phyloP scores from a whole-genome alignment of 2,113 vertebrate species.

The Erpornis zantholeuca region DNA sequence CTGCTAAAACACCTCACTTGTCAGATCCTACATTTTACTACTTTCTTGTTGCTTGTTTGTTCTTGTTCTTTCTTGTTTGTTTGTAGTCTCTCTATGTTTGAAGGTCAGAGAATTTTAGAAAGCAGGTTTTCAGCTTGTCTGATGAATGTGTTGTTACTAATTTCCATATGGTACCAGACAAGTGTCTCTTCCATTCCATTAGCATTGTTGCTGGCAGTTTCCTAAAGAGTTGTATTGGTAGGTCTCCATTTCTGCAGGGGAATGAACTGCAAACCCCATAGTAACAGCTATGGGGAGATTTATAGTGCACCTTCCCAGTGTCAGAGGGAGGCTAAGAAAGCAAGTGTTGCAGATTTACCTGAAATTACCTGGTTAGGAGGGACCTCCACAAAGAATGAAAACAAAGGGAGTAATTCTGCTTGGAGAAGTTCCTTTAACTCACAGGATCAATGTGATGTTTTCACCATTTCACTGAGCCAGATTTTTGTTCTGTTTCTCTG shows the following conservation, averaged over 20 bases:
- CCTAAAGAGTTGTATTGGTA: background rate
- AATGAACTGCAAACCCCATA: background rate
- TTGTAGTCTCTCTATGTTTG: background rate
- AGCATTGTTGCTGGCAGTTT: background rate
- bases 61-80: too few species aligned
- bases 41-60: background rate
- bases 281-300: background rate
- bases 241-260: background rate
- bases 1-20: background rate
- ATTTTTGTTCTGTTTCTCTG: slow-evolving; percentile 6
- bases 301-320: background rate
- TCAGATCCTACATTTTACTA: background rate
- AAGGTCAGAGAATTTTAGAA: background rate
- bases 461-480: background rate
- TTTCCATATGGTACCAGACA: background rate
- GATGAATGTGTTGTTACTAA: background rate
- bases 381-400: background rate
- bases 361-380: background rate
- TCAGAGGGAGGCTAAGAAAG: background rate
- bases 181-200: background rate
- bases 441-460: background rate
- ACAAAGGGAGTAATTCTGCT: background rate
- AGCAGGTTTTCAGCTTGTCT: background rate
- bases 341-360: background rate
- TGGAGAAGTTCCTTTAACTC: background rate